Base-by-base conservation (phyloP, 2,113 vertebrate species). In the Phoxinus phoxinus region DNA sequence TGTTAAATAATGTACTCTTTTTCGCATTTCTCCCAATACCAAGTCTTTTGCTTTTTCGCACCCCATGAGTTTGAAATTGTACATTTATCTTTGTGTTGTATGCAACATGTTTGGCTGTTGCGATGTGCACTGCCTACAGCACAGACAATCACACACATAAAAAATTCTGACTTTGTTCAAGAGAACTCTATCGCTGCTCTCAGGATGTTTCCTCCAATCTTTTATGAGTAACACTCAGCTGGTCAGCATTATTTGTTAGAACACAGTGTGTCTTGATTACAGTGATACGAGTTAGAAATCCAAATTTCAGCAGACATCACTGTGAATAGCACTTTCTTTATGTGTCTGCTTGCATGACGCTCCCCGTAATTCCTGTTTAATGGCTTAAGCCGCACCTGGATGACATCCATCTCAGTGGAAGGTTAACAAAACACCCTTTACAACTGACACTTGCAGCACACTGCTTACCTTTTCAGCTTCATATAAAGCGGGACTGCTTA, bases 201-300 rank as follows among this genome's bases (percentile, higher is more conserved):
- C n/a, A 7, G 15, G 8, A 11, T 37, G 35, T 59, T 15, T 17
- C 9, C 1, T 41, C 21, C 19, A 12, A 25, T 59, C 51, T 27
- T 80, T 65, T n/a, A 46, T 21, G 59, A 46, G 13, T 63, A 21
- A 80, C 15, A 1, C 32, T 80, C 58, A 46, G 78, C 8, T 63
- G 78, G 58, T 58, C 35, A 27, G 13, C 56, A 63, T 46, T 63
- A 63, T 80, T 63, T 41, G 23, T 85, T 78, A 56, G 25, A 69
- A 44, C 74, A 41, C 53, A 75, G 8, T 59, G 53, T 30, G 53
- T n/a, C 21, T 37, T 37, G 48, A 25, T 15, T 59, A 13, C 5
- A 65, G 25, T 53, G 19, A 59, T 63, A 32, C 2, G 56, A 84
- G 25, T 37, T 11, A 51, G 30, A 76, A 77, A 48, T 37, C 17